Base-by-base conservation (phyloP, 2,113 vertebrate species). In the Strix aluco region DNA sequence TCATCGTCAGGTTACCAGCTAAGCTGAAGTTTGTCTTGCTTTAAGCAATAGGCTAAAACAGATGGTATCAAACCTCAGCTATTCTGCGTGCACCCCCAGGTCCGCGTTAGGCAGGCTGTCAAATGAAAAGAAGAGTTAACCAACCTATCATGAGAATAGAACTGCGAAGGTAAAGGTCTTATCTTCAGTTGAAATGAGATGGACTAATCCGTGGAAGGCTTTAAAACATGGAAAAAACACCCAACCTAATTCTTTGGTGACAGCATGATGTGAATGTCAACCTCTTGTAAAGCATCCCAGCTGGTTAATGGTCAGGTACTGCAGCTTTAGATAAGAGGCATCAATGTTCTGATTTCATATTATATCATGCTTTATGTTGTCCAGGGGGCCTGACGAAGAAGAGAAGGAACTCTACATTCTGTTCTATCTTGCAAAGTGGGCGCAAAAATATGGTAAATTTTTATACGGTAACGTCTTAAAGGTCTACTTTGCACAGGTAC, bases 1-100 rank as follows among this genome's bases (percentile, higher is more conserved):
- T 58, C 77, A 65, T 34, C 66, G 70, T 71, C 77, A 85, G 81
- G 67, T 61, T 74, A 91, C 5, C 6, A 85, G 62, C 61, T 84
- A 67, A 91, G 65, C 30, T 85, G 52, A 77, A 96, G 73, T 55
- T 80, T 65, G 25, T 34, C 40, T 57, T 85, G 86, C 74, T 93
- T 71, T 79, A 93, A 85, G 91, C 81, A 81, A 75, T 13, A 75
- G 81, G 73, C 81, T 96, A 81, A 69, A 91, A 55, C 61, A 96
- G 94, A 92, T 75, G 61, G 85, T 79, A 71, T 75, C 87, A 55
- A 82, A 65, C 81, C 62, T 61, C 92, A 80, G 84, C 27, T 75
- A 20, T 13, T 71, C 81, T 65, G 54, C 0, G 0, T 30, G 73
- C 54, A 75, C 40, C 86, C 46, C 81, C 47, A 40, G 82, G 82